Percentiles rank a stretch among this genome's conserved stretches.
Evolutionary conservation across 2,888 invertebrate genomes (phyloP).

Genomic region (Drosophila neonasuta): DNA sequence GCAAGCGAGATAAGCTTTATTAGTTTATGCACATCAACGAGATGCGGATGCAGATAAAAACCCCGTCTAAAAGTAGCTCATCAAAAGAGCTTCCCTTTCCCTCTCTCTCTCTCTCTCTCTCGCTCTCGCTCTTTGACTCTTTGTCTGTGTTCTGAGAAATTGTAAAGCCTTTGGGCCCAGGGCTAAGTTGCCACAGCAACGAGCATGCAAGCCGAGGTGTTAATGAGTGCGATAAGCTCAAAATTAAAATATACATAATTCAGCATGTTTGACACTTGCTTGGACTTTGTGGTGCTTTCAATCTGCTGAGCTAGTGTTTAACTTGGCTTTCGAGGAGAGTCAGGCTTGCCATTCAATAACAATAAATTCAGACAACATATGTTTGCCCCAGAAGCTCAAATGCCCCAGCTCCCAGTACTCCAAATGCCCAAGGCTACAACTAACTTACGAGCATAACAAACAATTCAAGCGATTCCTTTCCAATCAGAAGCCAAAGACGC

Average conservation of each 20-base stretch:
- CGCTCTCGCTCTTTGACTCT: not conserved
- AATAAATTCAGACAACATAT: slow-evolving; percentile 58
- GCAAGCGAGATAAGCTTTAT: slow-evolving; percentile 69
- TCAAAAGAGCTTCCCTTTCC: slow-evolving; percentile 30
- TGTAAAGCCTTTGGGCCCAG: slow-evolving; percentile 53
- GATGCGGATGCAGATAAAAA: slow-evolving; percentile 36
- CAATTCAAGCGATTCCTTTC: slow-evolving; percentile 22
- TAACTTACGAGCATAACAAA: slow-evolving; percentile 21
- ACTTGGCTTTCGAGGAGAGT: not conserved
- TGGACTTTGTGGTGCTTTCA: slow-evolving; percentile 29
- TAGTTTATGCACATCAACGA: slow-evolving; percentile 59
- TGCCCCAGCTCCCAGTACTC: slow-evolving; percentile 27
- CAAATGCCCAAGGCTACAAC: slow-evolving; percentile 32
- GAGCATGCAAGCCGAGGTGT: slow-evolving; percentile 48
- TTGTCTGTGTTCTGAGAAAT: slow-evolving; percentile 18
- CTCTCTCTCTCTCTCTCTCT: not conserved
- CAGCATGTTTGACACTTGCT: slow-evolving; percentile 55
- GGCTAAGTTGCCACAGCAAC: slow-evolving; percentile 19
- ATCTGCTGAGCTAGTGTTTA: slow-evolving; percentile 34
- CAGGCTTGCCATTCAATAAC: slow-evolving; percentile 44
- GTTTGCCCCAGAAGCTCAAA: slow-evolving; percentile 43
- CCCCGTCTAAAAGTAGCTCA: slow-evolving; percentile 30
- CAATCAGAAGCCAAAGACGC: not conserved
- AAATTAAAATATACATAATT: slow-evolving; percentile 76
- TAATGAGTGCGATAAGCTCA: slow-evolving; percentile 74